Conservation (phyloP, 2,797 vertebrate genomes). For the Astyanax mexicanus region DNA sequence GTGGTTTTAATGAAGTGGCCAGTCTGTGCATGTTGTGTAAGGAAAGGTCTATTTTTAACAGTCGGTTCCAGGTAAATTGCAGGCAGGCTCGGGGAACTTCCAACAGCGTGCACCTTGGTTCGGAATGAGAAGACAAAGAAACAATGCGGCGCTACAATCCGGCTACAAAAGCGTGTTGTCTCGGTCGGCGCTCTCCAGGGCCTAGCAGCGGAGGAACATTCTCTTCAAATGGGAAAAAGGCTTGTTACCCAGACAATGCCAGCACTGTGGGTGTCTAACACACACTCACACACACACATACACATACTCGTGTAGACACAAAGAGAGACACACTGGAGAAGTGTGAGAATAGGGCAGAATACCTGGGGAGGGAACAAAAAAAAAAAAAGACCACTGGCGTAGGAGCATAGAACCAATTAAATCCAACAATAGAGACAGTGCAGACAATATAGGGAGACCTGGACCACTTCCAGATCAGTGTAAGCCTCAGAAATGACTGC, state of each 20-base stretch:
- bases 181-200: slow-evolving; percentile 48
- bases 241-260: slow-evolving; percentile 57
- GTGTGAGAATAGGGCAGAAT: slow-evolving; percentile 41
- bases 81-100: slow-evolving; percentile 30
- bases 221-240: slow-evolving; percentile 56
- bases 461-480: slow-evolving; percentile 43
- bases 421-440: slow-evolving; percentile 56
- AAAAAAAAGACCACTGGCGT: slow-evolving; percentile 52
- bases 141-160: slow-evolving; percentile 54
- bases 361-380: slow-evolving; percentile 53
- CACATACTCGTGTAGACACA: slow-evolving; percentile 24
- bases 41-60: slow-evolving; percentile 45
- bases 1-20: too few species aligned
- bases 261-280: slow-evolving; percentile 47
- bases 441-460: slow-evolving; percentile 49
- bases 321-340: slow-evolving; percentile 10
- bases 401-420: slow-evolving; percentile 64
- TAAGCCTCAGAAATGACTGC: slow-evolving; percentile 36
- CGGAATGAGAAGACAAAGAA: slow-evolving; percentile 38
- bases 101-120: slow-evolving; percentile 38
- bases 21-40: neutral
- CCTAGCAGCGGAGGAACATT: slow-evolving; percentile 45
- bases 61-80: slow-evolving; percentile 46
- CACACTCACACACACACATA: slow-evolving; percentile 23
- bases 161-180: slow-evolving; percentile 60